Base-by-base conservation (phyloP, 2,888 invertebrate species). In the Acholoe squamosa region DNA sequence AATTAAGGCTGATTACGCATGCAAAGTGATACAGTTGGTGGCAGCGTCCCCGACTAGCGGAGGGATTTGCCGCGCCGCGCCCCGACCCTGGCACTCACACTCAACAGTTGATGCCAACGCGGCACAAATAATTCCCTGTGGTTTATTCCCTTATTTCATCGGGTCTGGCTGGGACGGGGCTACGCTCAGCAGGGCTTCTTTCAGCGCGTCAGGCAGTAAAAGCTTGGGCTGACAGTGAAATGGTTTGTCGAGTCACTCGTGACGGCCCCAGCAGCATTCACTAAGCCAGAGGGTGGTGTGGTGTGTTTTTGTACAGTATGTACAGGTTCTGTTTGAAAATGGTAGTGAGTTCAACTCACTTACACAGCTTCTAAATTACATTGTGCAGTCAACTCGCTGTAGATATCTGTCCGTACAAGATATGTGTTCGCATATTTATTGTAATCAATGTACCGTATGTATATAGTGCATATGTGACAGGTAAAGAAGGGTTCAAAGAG, bases 21-120 rank as follows among this genome's bases (percentile, higher is more conserved):
- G 86, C 86, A 86, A 86, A 86, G 86, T 86, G 86, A 86, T 86
- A 86, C 86, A 86, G 86, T 86, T 28, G 80, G 80, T 10, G 34
- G 80, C 80, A 1, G 34, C 10, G 80, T 43, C 80, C 43, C 80
- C 34, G 22, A 34, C 80, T 34, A 14, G 22, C 80, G 34, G 80
- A 43, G 80, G 80, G 80, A 80, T 80, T 71, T 80, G 34, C 12
- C 80, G 80, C 80, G 34, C 16, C 33, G 16, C 22, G 80, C 34
- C 80, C 34, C 16, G 80, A 25, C 76, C 34, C 80, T 16, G 33
- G 25, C 80, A 80, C 34, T 80, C 80, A 80, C 80, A 43, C 80
- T 80, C 80, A 43, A 16, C 43, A 80, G 34, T 43, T 43, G 80
- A 43, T 34, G 80, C 80, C 80, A 3, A 16, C 43, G 34, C n/a